phyloP scores from a whole-genome alignment of 23 tunicate species.

The Trididemnum nubilum region DNA sequence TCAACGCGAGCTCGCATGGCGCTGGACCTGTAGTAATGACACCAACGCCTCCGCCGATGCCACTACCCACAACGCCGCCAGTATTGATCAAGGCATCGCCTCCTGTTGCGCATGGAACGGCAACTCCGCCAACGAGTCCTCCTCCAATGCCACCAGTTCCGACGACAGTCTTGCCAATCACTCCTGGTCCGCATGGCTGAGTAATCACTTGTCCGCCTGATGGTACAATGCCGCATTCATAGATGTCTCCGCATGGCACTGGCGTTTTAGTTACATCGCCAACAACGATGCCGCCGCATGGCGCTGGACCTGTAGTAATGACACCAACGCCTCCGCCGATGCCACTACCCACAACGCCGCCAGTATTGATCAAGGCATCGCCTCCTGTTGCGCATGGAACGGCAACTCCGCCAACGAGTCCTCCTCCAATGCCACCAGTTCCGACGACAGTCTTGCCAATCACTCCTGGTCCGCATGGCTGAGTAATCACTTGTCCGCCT shows the following conservation, averaged over 20 bases:
- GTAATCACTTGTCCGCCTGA: background rate
- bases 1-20: background rate
- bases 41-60: background rate
- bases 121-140: background rate
- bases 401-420: slow-evolving; percentile 11
- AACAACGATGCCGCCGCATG: slow-evolving; percentile 4
- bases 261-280: background rate
- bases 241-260: slow-evolving; percentile 3
- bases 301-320: background rate
- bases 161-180: background rate
- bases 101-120: slow-evolving; percentile 13
- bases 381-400: slow-evolving; percentile 25
- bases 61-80: slow-evolving; percentile 10
- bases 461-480: slow-evolving; percentile 16
- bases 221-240: slow-evolving; percentile 1
- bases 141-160: slow-evolving; percentile 10
- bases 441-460: background rate
- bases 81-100: slow-evolving; percentile 3
- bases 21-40: background rate
- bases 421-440: slow-evolving; percentile 16
- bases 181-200: slow-evolving; percentile 18
- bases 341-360: background rate
- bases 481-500: background rate
- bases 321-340: slow-evolving; percentile 12
- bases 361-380: background rate